Percentiles rank a stretch among this genome's conserved stretches.
phyloP scores from a whole-genome alignment of 2,113 vertebrate genomes.

The Osmerus eperlanus region DNA sequence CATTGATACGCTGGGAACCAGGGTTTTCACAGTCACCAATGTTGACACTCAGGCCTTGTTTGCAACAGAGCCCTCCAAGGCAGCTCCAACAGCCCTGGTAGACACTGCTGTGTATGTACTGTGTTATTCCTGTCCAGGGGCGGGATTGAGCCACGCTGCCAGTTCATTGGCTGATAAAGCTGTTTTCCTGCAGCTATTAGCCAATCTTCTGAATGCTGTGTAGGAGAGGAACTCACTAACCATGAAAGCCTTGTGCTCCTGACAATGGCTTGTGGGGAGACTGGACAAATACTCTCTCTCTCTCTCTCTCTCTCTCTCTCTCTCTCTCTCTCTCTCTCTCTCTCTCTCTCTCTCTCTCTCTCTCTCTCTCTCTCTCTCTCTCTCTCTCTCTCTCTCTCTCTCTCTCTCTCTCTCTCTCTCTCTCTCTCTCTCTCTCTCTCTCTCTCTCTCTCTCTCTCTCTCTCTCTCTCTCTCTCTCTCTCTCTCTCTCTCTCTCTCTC shows the following conservation, averaged over 20 bases:
- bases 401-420: too few relatives aligned
- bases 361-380: too few relatives aligned
- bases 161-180: conserved; percentile 51
- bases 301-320: too few relatives aligned
- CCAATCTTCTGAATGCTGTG: conserved; percentile 43
- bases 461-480: background rate
- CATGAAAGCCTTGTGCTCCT: conserved; percentile 49
- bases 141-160: conserved; percentile 36
- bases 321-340: too few relatives aligned
- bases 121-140: conserved; percentile 65
- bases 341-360: too few relatives aligned
- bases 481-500: too few relatives aligned
- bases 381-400: too few relatives aligned
- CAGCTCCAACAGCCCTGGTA: conserved; percentile 46
- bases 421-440: too few relatives aligned
- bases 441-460: too few relatives aligned
- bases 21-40: background rate
- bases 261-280: conserved; percentile 42
- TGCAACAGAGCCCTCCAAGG: conserved; percentile 61
- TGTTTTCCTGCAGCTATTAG: conserved; percentile 33
- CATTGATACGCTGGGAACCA: background rate
- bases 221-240: conserved; percentile 50
- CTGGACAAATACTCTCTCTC: background rate
- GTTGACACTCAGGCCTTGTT: conserved; percentile 61
- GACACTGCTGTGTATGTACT: conserved; percentile 64